Percentiles rank a stretch among this genome's conserved stretches.
These are phyloP conservation scores for Cynopterus sphinx DNA, from an alignment of 2,797 vertebrate species.

Conservation along the genomic window DNA sequence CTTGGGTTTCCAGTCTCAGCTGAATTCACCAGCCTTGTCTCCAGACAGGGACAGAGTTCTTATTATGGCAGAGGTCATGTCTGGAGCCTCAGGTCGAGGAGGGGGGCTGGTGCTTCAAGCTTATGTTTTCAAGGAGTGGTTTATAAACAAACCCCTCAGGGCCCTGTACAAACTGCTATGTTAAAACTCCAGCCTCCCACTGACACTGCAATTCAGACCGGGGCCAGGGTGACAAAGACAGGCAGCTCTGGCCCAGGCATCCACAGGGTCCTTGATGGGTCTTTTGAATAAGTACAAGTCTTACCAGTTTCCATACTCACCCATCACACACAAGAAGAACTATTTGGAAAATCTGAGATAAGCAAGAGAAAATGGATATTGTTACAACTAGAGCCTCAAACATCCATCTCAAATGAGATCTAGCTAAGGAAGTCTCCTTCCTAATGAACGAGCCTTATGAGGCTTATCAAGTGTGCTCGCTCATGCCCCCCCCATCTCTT, in stretches of 20 bases:
- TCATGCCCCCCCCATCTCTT: neutral
- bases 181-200: neutral
- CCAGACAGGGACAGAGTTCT: constrained; percentile 64
- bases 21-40: constrained; percentile 57
- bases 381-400: neutral
- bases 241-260: neutral
- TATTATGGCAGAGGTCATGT: constrained; percentile 47
- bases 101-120: neutral
- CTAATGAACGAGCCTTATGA: neutral
- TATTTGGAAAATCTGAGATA: neutral
- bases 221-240: neutral
- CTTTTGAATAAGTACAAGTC: neutral
- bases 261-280: neutral
- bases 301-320: neutral
- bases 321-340: neutral
- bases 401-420: constrained; percentile 30
- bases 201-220: neutral
- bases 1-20: constrained; percentile 67
- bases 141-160: constrained; percentile 12
- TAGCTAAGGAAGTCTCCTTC: neutral
- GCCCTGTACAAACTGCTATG: neutral
- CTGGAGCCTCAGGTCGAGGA: constrained; percentile 40
- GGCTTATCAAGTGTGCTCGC: neutral
- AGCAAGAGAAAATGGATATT: neutral
- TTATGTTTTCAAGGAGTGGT: neutral